Evolutionary conservation across 2,113 vertebrate species (phyloP).

Genomic region (Leptobrachium ailaonicum): DNA sequence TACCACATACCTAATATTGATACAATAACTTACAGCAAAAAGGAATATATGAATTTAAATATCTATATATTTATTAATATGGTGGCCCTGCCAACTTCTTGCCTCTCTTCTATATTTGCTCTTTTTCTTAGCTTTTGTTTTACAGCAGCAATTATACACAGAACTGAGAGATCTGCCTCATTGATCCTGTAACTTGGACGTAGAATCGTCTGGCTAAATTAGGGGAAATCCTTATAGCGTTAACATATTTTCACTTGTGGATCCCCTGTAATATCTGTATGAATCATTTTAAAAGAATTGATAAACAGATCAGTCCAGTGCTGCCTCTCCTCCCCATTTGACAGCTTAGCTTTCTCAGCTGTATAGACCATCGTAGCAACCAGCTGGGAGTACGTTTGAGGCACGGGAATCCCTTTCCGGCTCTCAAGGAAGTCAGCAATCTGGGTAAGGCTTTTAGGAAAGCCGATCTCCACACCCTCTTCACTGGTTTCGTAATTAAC

Average conservation of each 20-base stretch:
- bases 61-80: constrained; percentile 20
- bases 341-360: constrained; percentile 93
- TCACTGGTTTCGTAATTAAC: constrained; percentile 81
- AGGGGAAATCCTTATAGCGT: constrained; percentile 12
- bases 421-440: constrained; percentile 82
- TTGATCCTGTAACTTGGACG: constrained; percentile 29
- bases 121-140: not conserved
- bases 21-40: constrained; percentile 28
- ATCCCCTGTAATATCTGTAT: constrained; percentile 89
- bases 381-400: constrained; percentile 78
- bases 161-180: not conserved
- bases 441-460: constrained; percentile 85
- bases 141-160: not conserved
- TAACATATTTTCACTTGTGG: constrained; percentile 85
- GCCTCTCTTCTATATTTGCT: not conserved
- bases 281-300: constrained; percentile 94
- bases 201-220: not conserved
- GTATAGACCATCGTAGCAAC: constrained; percentile 95
- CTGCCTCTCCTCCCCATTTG: constrained; percentile 84
- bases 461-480: constrained; percentile 78
- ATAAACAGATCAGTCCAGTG: constrained; percentile 95
- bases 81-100: constrained; percentile 17
- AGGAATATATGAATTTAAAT: not conserved
- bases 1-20: constrained; percentile 14
- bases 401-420: constrained; percentile 79